A percentile compares a stretch with the other conserved stretches of the same genome.
Conservation (phyloP, 2,797 vertebrate species). For the Anguilla megastoma region DNA sequence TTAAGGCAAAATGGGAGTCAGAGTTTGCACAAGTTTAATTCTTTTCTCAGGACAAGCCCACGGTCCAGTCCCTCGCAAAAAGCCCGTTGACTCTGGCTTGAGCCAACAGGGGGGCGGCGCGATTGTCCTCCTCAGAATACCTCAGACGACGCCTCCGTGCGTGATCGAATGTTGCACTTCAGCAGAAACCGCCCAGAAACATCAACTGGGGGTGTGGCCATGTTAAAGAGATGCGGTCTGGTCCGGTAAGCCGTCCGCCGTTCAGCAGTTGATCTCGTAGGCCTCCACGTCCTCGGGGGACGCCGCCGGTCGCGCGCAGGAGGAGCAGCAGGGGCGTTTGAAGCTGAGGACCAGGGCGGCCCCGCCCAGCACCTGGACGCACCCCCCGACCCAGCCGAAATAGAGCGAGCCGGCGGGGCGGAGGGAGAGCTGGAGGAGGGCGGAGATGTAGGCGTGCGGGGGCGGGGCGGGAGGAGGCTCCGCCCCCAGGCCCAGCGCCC, state of each 20-base stretch:
- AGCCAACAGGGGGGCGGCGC: not conserved
- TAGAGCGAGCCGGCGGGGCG: constrained; percentile 72
- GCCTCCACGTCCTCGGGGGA: constrained; percentile 45
- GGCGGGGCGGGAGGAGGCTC: constrained; percentile 35
- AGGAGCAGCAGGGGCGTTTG: constrained; percentile 61
- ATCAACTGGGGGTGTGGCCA: not conserved
- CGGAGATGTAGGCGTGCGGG: constrained; percentile 27
- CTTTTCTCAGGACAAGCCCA: not conserved
- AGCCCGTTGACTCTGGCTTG: not conserved
- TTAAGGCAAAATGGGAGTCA: not conserved
- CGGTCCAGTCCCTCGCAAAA: not conserved
- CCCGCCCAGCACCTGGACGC: constrained; percentile 73
- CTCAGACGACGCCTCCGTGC: not conserved
- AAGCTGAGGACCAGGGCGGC: constrained; percentile 68
- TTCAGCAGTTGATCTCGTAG: constrained; percentile 53
- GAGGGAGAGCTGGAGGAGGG: constrained; percentile 61
- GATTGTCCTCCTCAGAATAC: not conserved
- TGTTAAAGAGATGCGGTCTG: no score
- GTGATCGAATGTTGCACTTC: no score
- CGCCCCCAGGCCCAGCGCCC: constrained; percentile 59
- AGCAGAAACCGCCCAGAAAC: not conserved
- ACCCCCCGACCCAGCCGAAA: constrained; percentile 77
- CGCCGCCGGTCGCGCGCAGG: constrained; percentile 52
- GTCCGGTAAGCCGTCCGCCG: not conserved
- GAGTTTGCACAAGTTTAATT: not conserved